phyloP scores from a whole-genome alignment of 2,113 vertebrate species.

The Cyphomyrus discorhynchus region DNA sequence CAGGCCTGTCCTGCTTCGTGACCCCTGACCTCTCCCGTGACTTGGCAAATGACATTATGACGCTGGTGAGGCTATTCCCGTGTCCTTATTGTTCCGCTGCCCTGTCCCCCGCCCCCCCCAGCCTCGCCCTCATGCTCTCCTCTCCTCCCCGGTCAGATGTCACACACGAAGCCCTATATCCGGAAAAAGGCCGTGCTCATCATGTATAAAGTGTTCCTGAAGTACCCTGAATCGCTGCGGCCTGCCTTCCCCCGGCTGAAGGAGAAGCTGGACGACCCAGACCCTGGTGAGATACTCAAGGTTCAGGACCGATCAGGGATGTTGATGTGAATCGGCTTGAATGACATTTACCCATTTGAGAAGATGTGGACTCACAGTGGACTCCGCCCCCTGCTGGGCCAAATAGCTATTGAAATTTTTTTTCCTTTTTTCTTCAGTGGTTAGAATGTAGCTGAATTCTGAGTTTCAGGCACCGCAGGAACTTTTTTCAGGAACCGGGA shows the following conservation, averaged over 20 bases:
- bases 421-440: background rate
- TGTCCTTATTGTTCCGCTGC: background rate
- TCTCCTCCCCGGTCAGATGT: slow-evolving; percentile 70
- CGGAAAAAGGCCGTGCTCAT: slow-evolving; percentile 97
- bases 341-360: background rate
- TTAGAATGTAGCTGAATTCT: background rate
- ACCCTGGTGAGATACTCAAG: slow-evolving; percentile 68
- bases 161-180: slow-evolving; percentile 97
- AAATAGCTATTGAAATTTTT: background rate
- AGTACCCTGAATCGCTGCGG: slow-evolving; percentile 91
- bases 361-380: background rate
- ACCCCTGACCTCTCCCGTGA: slow-evolving; percentile 96
- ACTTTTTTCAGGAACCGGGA: background rate
- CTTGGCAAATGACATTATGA: slow-evolving; percentile 98
- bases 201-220: slow-evolving; percentile 98
- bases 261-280: slow-evolving; percentile 96
- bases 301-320: background rate
- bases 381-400: background rate
- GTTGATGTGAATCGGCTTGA: background rate
- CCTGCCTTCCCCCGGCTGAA: slow-evolving; percentile 93
- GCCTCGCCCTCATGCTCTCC: background rate
- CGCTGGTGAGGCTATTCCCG: slow-evolving; percentile 68
- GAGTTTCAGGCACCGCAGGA: background rate
- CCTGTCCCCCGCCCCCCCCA: background rate
- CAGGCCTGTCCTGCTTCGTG: slow-evolving; percentile 97